phyloP scores from a whole-genome alignment of 2,797 vertebrate species.

The Melanotaenia boesemani region DNA sequence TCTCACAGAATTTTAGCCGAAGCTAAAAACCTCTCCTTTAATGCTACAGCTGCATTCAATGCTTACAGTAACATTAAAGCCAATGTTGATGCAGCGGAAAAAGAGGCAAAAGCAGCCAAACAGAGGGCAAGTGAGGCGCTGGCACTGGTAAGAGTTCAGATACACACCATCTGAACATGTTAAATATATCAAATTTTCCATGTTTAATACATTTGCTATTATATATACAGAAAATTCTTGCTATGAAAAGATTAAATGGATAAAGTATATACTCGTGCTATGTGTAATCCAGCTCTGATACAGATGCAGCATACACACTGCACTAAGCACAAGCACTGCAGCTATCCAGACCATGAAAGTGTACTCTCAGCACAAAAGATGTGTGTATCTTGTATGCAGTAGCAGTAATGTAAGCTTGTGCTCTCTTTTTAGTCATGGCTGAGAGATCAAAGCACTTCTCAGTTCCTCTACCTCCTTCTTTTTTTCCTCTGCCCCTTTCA shows the following conservation, averaged over 20 bases:
- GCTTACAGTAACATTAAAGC: conserved; percentile 97
- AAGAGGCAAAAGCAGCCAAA: conserved; percentile 88
- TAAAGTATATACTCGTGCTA: background rate
- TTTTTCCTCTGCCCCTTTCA: conserved; percentile 3
- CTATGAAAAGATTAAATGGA: background rate
- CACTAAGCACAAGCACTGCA: conserved; percentile 10
- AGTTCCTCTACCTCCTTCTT: conserved; percentile 24
- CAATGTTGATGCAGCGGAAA: conserved; percentile 90
- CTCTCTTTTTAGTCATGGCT: conserved; percentile 68
- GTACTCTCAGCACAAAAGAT: conserved; percentile 26
- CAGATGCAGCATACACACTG: conserved; percentile 18
- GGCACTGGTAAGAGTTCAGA: conserved; percentile 84
- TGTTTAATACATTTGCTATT: background rate
- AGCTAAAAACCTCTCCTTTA: conserved; percentile 96
- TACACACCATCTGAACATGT: background rate
- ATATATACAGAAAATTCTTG: background rate
- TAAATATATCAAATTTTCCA: background rate
- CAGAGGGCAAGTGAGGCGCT: conserved; percentile 88
- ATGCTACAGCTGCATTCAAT: conserved; percentile 95
- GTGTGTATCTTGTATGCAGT: conserved; percentile 40
- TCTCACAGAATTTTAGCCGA: conserved; percentile 91
- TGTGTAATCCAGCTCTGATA: conserved; percentile 7
- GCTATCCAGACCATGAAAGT: conserved; percentile 21
- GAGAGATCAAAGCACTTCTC: conserved; percentile 72
- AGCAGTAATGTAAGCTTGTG: conserved; percentile 56